Evolutionary conservation across 92 coral and sea anemone species (phyloP).

Genomic region (Zoanthus solanderi): DNA sequence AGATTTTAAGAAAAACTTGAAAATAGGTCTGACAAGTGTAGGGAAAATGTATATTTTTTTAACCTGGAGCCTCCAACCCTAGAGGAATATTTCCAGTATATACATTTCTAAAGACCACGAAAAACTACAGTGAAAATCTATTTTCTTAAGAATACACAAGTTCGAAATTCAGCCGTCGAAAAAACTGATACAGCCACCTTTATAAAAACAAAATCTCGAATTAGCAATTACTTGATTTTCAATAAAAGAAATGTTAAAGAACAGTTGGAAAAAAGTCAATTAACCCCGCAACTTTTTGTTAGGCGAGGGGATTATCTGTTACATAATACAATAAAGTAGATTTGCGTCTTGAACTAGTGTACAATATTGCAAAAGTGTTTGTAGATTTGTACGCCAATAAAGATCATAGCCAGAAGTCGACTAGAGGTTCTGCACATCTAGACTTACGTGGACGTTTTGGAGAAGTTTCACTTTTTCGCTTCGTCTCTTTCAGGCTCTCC

Average conservation of each 20-base stretch:
- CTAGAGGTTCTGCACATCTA: constrained; percentile 19
- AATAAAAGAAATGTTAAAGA: too few species aligned
- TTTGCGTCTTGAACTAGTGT: neutral
- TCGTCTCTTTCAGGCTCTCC: constrained; percentile 53
- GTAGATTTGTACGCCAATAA: too few species aligned
- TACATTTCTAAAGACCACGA: neutral
- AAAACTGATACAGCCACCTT: too few species aligned
- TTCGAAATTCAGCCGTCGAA: too few species aligned
- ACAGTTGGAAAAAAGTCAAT: too few species aligned
- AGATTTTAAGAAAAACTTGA: constrained; percentile 19
- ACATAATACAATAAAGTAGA: too few species aligned
- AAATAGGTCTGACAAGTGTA: constrained; percentile 16
- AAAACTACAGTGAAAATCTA: neutral
- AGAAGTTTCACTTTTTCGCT: constrained; percentile 34
- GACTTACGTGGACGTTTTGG: constrained; percentile 28
- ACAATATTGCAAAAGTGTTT: neutral
- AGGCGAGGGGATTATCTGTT: too few species aligned
- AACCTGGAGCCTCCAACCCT: constrained; percentile 34
- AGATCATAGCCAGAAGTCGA: constrained; percentile 16
- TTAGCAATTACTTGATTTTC: too few species aligned
- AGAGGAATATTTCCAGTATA: constrained; percentile 31
- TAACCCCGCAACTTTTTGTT: too few species aligned
- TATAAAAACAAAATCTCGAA: too few species aligned
- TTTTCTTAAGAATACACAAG: neutral
- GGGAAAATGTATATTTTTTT: constrained; percentile 31